Evolutionary conservation across 2,113 vertebrate genomes (phyloP), one percentile per base, ranked within the genome.

Genomic region (Lampris megalopsis): DNA sequence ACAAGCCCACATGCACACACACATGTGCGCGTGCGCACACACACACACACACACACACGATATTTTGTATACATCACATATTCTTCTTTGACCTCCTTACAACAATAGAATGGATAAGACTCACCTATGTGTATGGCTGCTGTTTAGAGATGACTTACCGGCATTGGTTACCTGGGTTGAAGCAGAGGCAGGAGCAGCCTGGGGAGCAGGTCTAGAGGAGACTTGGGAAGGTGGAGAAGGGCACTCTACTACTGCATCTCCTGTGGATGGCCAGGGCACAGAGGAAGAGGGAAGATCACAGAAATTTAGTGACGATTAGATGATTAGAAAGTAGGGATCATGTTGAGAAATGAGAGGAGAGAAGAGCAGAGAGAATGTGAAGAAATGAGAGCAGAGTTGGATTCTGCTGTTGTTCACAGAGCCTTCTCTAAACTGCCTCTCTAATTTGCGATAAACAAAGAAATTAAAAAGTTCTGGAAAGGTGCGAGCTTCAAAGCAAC

Each of bases 161-260:
- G 86, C 24, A 43, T 84, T 10, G n/a, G 82, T 24, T 49, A 82
- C 77, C 67, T 78, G 84, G 42, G 81, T 1, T 10, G 78, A 63
- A 0, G 72, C 50, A 50, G 78, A 63, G 0, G 72, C 50, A 50
- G 85, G 24, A 13, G 86, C 11, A 3, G 73, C 49, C 1, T 81
- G 69, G 1, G 78, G 8, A 2, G 86, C 50, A 7, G 91, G 76
- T 68, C 80, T 90, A 53, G 80, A 35, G n/a, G 92, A 81, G 54
- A 82, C 61, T 65, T 49, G 83, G 63, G 79, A 57, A 68, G 81
- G 71, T 74, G 85, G 75, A 62, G 81, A 75, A 49, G 66, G 36
- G 6, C 65, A 75, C 47, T 83, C 79, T 45, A 71, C 80, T 71
- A 83, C 80, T 50, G 74, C 66, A 1, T 90, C 86, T 68, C 73